phyloP scores from a whole-genome alignment of 2,888 invertebrate genomes.

The Notodonta ziczac region DNA sequence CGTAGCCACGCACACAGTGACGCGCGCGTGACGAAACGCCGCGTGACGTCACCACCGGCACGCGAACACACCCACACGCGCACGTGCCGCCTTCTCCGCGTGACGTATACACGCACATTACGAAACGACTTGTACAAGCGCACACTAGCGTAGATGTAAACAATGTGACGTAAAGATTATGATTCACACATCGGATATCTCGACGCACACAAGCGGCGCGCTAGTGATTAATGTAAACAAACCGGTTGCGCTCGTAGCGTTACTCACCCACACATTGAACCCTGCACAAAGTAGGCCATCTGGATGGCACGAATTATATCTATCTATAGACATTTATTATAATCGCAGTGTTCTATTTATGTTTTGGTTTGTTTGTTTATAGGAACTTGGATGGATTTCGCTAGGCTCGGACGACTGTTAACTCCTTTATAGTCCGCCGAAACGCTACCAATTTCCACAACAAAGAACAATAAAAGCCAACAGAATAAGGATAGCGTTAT shows the following conservation, averaged over 20 bases:
- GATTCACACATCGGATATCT: slow-evolving; percentile 66
- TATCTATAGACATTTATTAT: slow-evolving; percentile 19
- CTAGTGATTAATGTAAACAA: slow-evolving; percentile 79
- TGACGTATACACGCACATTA: slow-evolving; percentile 64
- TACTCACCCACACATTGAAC: slow-evolving; percentile 44
- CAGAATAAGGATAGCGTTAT: slow-evolving; percentile 57
- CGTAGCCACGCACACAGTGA: slow-evolving; percentile 49
- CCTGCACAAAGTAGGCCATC: slow-evolving; percentile 70
- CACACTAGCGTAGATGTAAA: slow-evolving; percentile 69
- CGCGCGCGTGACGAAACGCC: slow-evolving; percentile 59
- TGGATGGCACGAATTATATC: slow-evolving; percentile 40
- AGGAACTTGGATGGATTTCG: slow-evolving; percentile 9
- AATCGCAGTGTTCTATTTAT: slow-evolving; percentile 28
- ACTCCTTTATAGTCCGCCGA: slow-evolving; percentile 23
- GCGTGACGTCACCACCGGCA: slow-evolving; percentile 76
- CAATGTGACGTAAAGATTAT: slow-evolving; percentile 77
- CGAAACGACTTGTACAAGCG: slow-evolving; percentile 39
- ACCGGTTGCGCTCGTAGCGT: slow-evolving; percentile 57
- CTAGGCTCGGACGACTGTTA: slow-evolving; percentile 20
- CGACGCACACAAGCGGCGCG: slow-evolving; percentile 57
- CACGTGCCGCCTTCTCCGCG: slow-evolving; percentile 56
- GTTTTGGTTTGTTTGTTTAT: slow-evolving; percentile 12
- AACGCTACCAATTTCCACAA: slow-evolving; percentile 58
- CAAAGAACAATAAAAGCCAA: slow-evolving; percentile 72
- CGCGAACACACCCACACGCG: slow-evolving; percentile 80